Base-by-base conservation (phyloP, 2,888 invertebrate species). In the Acheta domesticus region DNA sequence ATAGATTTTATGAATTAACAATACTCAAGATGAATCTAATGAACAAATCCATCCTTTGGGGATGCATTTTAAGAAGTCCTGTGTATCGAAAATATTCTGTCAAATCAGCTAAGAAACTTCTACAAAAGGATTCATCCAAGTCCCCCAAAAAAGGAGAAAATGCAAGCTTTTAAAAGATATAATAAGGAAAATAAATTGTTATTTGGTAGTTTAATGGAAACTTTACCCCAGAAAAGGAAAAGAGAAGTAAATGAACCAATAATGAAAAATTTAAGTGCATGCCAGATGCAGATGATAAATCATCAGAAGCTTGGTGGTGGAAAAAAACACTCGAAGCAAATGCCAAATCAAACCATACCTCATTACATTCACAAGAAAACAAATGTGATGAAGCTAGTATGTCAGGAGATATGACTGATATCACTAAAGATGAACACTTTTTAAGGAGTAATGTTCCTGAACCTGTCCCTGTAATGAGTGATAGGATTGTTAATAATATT, bases 161-260 rank as follows among this genome's bases (percentile, higher is more conserved):
- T 36, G 36, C 8, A 36, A 36, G 8, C 36, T 36, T 36, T 36
- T 36, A 36, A 83, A 78, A 82, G 81, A 36, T 79, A 84, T 12
- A 83, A 85, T 77, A 82, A 81, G 79, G 84, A 84, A 81, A 85
- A 84, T 78, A 85, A 84, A 80, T 78, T 78, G n/a, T 81, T 85
- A 21, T 85, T 84, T 81, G 85, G 85, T 12, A 80, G 83, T 11
- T 82, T 85, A 3, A 48, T 83, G 11, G 84, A 84, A 82, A 80
- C 79, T 20, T 75, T 48, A 23, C 48, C 77, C 14, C 50, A 79
- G 23, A 80, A 79, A 73, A 75, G 73, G 21, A 80, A 77, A 78
- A n/a, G 82, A 83, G 49, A 83, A 82, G 79, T 75, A 50, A 21
- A 3, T 80, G 19, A 11, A 12, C 11, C 23, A 49, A 49, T 77